Evolutionary conservation across 2,113 vertebrate genomes (phyloP).

Genomic region (Rhombomys opimus): DNA sequence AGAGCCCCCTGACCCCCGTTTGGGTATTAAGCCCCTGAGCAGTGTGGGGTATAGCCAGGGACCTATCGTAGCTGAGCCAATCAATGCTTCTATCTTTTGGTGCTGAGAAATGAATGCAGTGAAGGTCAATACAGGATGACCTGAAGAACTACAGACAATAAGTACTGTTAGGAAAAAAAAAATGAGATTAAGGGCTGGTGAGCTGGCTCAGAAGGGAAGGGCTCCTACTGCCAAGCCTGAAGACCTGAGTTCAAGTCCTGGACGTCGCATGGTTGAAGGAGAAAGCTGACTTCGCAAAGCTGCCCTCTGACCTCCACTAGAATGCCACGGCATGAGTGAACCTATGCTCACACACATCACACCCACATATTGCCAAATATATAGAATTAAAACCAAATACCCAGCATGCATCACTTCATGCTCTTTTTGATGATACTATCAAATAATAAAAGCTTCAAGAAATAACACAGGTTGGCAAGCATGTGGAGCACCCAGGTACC

Average conservation of each 20-base stretch:
- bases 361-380: background rate
- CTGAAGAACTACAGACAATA: background rate
- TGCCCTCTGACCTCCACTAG: background rate
- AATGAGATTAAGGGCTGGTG: background rate
- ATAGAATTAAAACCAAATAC: background rate
- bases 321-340: background rate
- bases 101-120: background rate
- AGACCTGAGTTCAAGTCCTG: background rate
- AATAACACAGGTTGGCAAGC: background rate
- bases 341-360: background rate
- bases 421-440: background rate
- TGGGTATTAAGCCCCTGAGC: background rate
- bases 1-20: background rate
- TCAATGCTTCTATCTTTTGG: background rate
- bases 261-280: background rate
- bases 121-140: background rate
- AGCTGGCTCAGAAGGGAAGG: background rate
- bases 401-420: background rate
- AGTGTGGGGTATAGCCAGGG: background rate
- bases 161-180: background rate
- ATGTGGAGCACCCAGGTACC: accelerated
- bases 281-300: background rate
- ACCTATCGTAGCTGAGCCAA: background rate
- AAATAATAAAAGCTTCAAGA: background rate
- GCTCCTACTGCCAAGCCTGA: background rate